These are phyloP conservation scores for Phaetusa simplex DNA, from an alignment of 2,113 vertebrate genomes.

Conservation along the genomic window DNA sequence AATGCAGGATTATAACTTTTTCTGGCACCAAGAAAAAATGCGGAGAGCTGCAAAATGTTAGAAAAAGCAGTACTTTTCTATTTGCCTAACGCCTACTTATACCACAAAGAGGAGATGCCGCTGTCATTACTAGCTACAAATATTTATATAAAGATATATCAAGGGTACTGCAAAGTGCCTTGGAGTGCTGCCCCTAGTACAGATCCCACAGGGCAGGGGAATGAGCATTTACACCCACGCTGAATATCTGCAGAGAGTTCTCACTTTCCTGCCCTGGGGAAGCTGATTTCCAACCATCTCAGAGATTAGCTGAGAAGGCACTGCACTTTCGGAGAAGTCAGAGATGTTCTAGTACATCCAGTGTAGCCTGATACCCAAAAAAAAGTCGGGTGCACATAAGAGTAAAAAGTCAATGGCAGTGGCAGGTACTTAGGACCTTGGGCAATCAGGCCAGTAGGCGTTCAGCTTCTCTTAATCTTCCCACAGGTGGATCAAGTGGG, in stretches of 20 bases:
- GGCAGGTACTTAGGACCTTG: background rate
- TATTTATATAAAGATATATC: background rate
- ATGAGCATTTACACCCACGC: background rate
- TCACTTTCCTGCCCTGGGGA: background rate
- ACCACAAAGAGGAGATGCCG: background rate
- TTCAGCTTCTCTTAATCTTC: background rate
- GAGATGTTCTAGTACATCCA: background rate
- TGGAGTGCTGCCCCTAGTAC: background rate
- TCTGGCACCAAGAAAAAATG: background rate
- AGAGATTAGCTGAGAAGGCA: background rate
- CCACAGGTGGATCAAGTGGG: background rate
- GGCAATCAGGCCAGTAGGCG: background rate
- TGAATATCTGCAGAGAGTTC: background rate
- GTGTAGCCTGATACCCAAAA: background rate
- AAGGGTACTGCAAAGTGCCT: background rate
- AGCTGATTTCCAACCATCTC: background rate
- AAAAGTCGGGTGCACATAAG: fast-evolving
- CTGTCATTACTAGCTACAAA: background rate
- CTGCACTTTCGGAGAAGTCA: background rate
- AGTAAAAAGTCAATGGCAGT: background rate
- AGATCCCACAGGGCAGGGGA: background rate
- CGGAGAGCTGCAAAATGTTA: background rate
- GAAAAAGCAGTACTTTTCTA: background rate
- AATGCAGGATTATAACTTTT: background rate
- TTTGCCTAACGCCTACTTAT: background rate